Evolutionary conservation across 2,113 vertebrate genomes (phyloP), one percentile per base, ranked within the genome.

Genomic region (Dicrurus megarhynchus): DNA sequence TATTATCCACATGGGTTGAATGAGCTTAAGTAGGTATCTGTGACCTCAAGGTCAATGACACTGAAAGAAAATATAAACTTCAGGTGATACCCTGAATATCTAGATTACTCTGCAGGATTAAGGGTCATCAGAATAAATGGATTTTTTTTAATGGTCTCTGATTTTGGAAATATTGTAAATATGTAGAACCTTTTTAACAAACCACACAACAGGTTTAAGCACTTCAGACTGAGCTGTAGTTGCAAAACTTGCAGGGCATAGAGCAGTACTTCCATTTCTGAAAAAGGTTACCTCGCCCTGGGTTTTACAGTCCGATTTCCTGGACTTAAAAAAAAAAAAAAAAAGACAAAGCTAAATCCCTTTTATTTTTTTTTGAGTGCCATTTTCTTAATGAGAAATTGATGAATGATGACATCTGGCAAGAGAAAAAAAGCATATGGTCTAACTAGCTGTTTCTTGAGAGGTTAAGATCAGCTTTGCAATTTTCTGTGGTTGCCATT

Each of bases 401-500:
- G 98, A 98, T 98, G 97, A 98, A 98, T 97, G 96, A 97, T 97
- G 97, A 97, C 98, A 98, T 98, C 98, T 98, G 98, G 98, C 97
- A 97, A 84, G 88, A 96, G 95, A 87, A 98, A 97, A 98, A 97
- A 97, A 98, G 92, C 98, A 98, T 98, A 98, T 98, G 98, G 98
- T 96, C 93, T 93, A 94, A 98, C 95, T 98, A 97, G 96, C 97
- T 97, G 92, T 96, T 98, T 98, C 97, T 98, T 97, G 92, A 98
- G 98, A 98, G 98, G 98, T 98, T 98, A 98, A 98, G 98, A 97
- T 97, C 94, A 95, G 97, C 96, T 98, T 97, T 97, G 87, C 90
- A 97, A 97, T 98, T 97, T 98, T 98, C 97, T 97, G 93, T 95
- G 93, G 94, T 98, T 98, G 97, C 97, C 50, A 61, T 95, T 97